Percentiles rank a stretch among this genome's conserved stretches.
Conservation (phyloP, 2,888 invertebrate species). For the Nomada flava region DNA sequence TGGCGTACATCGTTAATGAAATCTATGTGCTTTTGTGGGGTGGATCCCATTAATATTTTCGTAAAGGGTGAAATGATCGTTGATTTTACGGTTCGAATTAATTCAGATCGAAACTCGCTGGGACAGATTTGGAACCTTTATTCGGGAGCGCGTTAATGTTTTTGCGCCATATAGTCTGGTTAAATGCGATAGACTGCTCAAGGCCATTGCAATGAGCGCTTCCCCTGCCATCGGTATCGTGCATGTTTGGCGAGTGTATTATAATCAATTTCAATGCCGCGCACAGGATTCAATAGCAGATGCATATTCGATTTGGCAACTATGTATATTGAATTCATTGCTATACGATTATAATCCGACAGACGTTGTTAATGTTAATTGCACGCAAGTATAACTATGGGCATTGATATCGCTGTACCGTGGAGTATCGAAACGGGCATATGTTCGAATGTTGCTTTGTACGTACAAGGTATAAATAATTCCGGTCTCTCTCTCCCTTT, state of each 20-base stretch:
- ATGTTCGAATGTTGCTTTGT: slow-evolving; percentile 6
- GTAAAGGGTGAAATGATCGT: too few species aligned
- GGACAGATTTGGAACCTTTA: too few species aligned
- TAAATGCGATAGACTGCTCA: not conserved
- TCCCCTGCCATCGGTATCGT: not conserved
- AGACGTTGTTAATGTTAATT: slow-evolving; percentile 23
- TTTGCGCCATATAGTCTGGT: not conserved
- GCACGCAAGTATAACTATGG: slow-evolving; percentile 18
- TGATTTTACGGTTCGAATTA: too few species aligned
- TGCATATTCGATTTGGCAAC: not conserved
- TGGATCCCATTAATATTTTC: too few species aligned
- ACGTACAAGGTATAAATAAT: slow-evolving; percentile 15
- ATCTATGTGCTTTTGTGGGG: not conserved
- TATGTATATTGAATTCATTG: not conserved
- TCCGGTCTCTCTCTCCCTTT: not conserved
- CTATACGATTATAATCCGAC: slow-evolving; percentile 20
- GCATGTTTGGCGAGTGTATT: not conserved
- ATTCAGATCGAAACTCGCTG: too few species aligned
- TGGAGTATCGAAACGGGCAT: not conserved
- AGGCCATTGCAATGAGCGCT: not conserved
- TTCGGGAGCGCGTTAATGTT: too few species aligned
- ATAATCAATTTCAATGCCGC: not conserved
- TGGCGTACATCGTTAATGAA: not conserved
- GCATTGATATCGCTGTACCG: slow-evolving; percentile 20
- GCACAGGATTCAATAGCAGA: not conserved